Base-by-base conservation (phyloP, 2,888 invertebrate species). In the Platycheirus albimanus region DNA sequence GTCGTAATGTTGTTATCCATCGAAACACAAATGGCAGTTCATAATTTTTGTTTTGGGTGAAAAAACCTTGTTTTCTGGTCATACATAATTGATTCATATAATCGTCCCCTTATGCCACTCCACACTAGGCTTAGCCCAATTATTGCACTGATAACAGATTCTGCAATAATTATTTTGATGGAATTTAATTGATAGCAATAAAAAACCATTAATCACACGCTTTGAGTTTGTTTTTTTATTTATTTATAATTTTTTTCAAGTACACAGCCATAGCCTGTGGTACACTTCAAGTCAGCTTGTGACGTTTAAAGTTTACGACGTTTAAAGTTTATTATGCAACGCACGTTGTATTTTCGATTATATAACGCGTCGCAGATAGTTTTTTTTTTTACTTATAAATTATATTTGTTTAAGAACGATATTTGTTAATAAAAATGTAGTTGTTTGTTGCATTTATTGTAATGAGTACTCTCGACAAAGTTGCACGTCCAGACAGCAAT, bases 401-500 rank as follows among this genome's bases (percentile, higher is more conserved):
- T 33, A n/a, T 66, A 58, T 58, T 58, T 58, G 38, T 41, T 43
- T 4, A 51, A 56, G 54, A 74, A 58, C 19, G 58, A 58, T 49
- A 52, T 10, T 71, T 54, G 30, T 54, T 33, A 52, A 33, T 33
- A 52, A 54, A 36, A 36, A 45, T n/a, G 20, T 41, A 36, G 19
- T 10, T 61, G 47, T 41, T 76, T 75, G 41, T 41, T 51, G 43
- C 19, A 75, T 43, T 45, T 45, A 61, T 41, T 49, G 30, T 51
- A 63, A 54, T 76, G 19, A 51, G 38, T 33, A 67, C 43, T 75
- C 24, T 75, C 24, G 28, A 52, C 52, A 63, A 70, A 63, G 61
- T 63, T 61, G 33, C 71, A 78, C 71, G 66, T 71, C 66, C 64
- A 71, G 71, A 77, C 71, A n/a, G n/a, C n/a, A n/a, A n/a, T n/a